These are phyloP conservation scores for Glyptemys insculpta DNA, from an alignment of 2,797 vertebrate genomes.

Conservation along the genomic window DNA sequence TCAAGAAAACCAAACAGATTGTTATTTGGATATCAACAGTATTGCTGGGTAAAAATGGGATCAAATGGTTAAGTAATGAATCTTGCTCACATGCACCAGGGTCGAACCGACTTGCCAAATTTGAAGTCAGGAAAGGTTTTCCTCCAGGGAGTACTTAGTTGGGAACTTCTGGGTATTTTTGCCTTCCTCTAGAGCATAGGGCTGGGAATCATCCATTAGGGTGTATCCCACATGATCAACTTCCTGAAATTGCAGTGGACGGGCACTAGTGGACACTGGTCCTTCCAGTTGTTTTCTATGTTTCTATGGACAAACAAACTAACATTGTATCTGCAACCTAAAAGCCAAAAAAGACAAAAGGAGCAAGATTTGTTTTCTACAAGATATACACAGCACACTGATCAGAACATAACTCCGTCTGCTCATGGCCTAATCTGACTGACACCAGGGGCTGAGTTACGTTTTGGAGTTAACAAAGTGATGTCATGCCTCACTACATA, in stretches of 20 bases:
- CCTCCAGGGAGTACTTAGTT: not conserved
- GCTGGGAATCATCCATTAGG: fast-evolving
- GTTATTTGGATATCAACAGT: not conserved
- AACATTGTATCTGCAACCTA: not conserved
- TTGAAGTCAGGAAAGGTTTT: not conserved
- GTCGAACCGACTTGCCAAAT: not conserved
- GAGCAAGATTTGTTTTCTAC: not conserved
- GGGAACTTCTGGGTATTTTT: not conserved
- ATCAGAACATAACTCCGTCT: not conserved
- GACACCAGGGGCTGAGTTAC: fast-evolving
- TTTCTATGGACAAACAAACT: not conserved
- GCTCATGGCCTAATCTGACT: not conserved
- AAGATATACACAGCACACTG: fast-evolving
- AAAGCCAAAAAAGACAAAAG: not conserved
- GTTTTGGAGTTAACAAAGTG: not conserved
- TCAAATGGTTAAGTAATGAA: not conserved
- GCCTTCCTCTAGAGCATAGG: not conserved
- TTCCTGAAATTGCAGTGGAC: not conserved
- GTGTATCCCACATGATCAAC: fast-evolving
- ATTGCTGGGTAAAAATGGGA: not conserved
- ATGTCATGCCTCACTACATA: not conserved
- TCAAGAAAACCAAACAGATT: not conserved
- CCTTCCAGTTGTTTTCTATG: not conserved
- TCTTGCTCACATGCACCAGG: not conserved
- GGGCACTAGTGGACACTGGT: fast-evolving